A percentile compares a stretch with the other conserved stretches of the same genome.
Evolutionary conservation across 2,797 vertebrate genomes (phyloP).

Genomic region (Lepilemur septentrionalis): DNA sequence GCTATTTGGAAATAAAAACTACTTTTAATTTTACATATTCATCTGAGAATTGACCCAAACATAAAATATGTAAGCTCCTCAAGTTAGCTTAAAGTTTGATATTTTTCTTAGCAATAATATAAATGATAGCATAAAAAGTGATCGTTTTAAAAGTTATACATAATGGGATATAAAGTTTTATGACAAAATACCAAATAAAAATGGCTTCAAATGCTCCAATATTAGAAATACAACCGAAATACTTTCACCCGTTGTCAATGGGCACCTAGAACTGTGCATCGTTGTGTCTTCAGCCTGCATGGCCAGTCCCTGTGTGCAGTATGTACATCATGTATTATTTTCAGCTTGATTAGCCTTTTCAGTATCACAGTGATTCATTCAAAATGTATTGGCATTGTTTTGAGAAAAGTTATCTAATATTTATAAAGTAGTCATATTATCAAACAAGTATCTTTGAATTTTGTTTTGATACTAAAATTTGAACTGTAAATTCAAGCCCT

Average conservation of each 20-base stretch:
- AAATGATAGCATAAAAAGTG: neutral
- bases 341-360: conserved; percentile 64
- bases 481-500: conserved; percentile 54
- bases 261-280: neutral
- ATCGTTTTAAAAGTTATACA: neutral
- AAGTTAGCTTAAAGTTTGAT: conserved; percentile 2
- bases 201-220: neutral
- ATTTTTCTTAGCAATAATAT: neutral
- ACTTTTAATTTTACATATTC: conserved; percentile 42
- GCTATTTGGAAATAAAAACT: conserved; percentile 47
- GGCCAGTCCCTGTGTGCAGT: neutral
- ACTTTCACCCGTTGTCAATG: neutral
- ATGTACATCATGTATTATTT: neutral
- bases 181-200: neutral
- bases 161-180: neutral
- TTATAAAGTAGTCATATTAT: conserved; percentile 50
- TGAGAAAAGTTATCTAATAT: neutral
- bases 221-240: neutral
- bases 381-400: conserved; percentile 64
- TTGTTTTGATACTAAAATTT: conserved; percentile 68
- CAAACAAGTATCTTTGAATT: conserved; percentile 65
- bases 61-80: neutral
- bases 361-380: conserved; percentile 47
- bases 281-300: neutral
- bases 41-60: conserved; percentile 14